Conservation (phyloP, 2,113 vertebrate species). For the Donacobius atricapilla region DNA sequence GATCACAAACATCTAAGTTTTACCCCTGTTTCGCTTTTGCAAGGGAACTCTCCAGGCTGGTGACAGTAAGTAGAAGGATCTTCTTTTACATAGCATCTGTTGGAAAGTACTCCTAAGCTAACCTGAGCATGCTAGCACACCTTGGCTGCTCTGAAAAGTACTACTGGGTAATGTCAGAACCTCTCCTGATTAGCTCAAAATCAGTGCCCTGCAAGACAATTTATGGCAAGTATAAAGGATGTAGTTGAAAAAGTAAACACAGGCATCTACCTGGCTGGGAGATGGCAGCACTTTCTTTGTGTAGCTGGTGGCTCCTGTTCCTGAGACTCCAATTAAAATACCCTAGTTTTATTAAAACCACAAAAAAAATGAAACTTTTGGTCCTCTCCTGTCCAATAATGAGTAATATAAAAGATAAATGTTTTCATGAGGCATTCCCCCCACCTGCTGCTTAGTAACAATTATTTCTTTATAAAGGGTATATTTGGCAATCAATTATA, state of each 20-base stretch:
- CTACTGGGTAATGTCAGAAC: not conserved
- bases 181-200: not conserved
- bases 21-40: not conserved
- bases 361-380: not conserved
- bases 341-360: not conserved
- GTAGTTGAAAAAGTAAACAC: not conserved
- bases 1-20: not conserved
- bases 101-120: not conserved
- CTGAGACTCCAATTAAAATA: not conserved
- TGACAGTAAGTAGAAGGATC: not conserved
- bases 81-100: not conserved
- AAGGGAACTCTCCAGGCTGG: not conserved
- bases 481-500: not conserved
- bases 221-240: not conserved
- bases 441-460: fast-evolving
- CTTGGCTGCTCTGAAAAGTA: not conserved
- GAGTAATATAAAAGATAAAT: not conserved
- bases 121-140: not conserved
- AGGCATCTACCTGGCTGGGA: not conserved
- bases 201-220: not conserved
- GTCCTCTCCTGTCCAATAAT: not conserved
- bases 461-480: not conserved
- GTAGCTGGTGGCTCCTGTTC: fast-evolving
- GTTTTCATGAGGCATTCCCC: not conserved
- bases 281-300: fast-evolving